Evolutionary conservation across 2,113 vertebrate genomes (phyloP).

Genomic region (Clarias batrachus): DNA sequence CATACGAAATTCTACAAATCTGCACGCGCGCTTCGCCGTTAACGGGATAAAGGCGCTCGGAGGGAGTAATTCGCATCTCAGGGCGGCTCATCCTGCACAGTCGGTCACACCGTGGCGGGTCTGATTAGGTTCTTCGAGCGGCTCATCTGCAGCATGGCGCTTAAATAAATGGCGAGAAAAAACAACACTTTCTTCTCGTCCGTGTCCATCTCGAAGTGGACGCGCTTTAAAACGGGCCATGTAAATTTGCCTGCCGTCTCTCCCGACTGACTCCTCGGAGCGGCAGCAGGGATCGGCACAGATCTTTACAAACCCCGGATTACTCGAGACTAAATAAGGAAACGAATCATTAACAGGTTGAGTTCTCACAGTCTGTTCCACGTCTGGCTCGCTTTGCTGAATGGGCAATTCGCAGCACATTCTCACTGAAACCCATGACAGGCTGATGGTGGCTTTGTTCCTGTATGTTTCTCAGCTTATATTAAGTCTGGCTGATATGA

Average conservation of each 20-base stretch:
- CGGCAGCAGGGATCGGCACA: slow-evolving; percentile 2
- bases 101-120: background rate
- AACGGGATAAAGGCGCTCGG: background rate
- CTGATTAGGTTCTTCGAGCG: background rate
- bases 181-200: slow-evolving; percentile 19
- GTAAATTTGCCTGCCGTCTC: slow-evolving; percentile 14
- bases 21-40: background rate
- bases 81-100: background rate
- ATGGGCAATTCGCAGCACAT: slow-evolving; percentile 5
- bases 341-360: slow-evolving; percentile 39
- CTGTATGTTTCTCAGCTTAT: background rate
- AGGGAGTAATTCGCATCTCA: background rate
- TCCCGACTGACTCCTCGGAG: background rate
- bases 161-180: slow-evolving; percentile 18
- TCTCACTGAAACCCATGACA: background rate
- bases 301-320: slow-evolving; percentile 41
- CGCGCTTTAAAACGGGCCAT: slow-evolving; percentile 24
- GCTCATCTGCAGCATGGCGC: slow-evolving; percentile 17
- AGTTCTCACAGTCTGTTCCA: slow-evolving; percentile 29
- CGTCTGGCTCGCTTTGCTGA: slow-evolving; percentile 16
- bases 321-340: slow-evolving; percentile 37
- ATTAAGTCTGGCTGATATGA: background rate
- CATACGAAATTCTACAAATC: background rate
- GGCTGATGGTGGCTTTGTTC: background rate
- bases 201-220: slow-evolving; percentile 23